Conservation (phyloP, 2,888 invertebrate genomes). For the Thereva nobilitata region DNA sequence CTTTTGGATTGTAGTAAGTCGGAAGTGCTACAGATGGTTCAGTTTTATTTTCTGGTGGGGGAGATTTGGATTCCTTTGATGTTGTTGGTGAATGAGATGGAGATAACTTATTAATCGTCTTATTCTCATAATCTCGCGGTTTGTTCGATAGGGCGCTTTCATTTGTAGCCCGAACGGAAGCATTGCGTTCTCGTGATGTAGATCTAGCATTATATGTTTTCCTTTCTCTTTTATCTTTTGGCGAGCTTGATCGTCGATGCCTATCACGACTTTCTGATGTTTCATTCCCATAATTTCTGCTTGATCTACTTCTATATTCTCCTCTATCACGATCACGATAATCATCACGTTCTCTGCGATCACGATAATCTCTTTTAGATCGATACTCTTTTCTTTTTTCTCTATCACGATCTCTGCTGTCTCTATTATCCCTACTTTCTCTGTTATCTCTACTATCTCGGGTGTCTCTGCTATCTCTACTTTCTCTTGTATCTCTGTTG, state of each 20-base stretch:
- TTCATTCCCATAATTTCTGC: slow-evolving; percentile 25
- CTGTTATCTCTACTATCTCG: too few species aligned
- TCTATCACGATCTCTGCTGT: slow-evolving; percentile 28
- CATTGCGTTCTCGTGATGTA: slow-evolving; percentile 16
- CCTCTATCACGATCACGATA: slow-evolving; percentile 38
- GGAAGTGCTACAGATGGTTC: slow-evolving; percentile 57
- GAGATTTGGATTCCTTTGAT: slow-evolving; percentile 8
- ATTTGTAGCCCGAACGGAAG: slow-evolving; percentile 39
- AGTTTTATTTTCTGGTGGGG: slow-evolving; percentile 6
- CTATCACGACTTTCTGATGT: slow-evolving; percentile 28
- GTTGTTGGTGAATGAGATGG: slow-evolving; percentile 6
- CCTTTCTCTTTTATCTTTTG: slow-evolving; percentile 28
- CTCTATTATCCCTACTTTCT: too few species aligned
- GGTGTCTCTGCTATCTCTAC: too few species aligned
- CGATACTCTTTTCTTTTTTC: slow-evolving; percentile 5
- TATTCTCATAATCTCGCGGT: slow-evolving; percentile 51
- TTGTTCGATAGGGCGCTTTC: slow-evolving; percentile 50
- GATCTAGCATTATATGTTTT: slow-evolving; percentile 20
- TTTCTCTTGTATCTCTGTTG: too few species aligned
- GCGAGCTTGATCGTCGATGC: slow-evolving; percentile 26
- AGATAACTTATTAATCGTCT: slow-evolving; percentile 59
- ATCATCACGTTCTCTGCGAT: slow-evolving; percentile 15
- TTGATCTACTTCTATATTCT: slow-evolving; percentile 37
- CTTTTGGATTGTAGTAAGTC: slow-evolving; percentile 74
- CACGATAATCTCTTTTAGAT: slow-evolving; percentile 18